Percentiles rank a stretch among this genome's conserved stretches.
Conservation (phyloP, 2,888 invertebrate species). For the Odontocolon sp. region DNA sequence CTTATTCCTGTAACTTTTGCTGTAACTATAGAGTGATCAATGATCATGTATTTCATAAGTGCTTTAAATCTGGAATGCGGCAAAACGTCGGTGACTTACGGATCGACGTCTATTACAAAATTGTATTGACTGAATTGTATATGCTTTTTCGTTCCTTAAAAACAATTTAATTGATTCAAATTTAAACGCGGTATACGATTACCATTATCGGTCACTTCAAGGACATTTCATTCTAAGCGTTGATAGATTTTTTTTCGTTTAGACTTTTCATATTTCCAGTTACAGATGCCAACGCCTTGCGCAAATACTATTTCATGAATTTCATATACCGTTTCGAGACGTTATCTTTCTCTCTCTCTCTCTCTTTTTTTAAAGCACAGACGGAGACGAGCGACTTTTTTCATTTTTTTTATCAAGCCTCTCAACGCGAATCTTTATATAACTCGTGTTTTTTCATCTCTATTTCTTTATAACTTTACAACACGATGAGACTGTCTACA, state of each 20-base stretch:
- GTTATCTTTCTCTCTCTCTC: background rate
- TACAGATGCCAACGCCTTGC: background rate
- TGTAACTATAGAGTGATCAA: no score
- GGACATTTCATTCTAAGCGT: background rate
- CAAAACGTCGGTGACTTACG: no score
- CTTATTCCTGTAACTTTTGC: no score
- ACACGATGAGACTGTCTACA: background rate
- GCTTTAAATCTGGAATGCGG: no score
- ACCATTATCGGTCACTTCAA: conserved; percentile 9
- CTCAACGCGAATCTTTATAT: conserved; percentile 8
- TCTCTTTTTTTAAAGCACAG: background rate
- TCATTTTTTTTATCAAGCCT: background rate
- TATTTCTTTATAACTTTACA: background rate
- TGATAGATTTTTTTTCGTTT: background rate
- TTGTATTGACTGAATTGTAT: background rate
- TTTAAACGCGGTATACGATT: background rate
- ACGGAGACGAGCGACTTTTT: background rate
- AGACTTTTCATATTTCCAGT: background rate
- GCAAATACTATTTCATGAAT: conserved; percentile 16
- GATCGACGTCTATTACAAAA: no score
- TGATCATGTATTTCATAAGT: no score
- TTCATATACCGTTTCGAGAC: background rate
- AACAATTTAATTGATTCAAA: conserved; percentile 24
- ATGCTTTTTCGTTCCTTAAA: conserved; percentile 15
- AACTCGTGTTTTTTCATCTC: background rate